Evolutionary conservation across 2,797 vertebrate species (phyloP), one percentile per base, ranked within the genome.

Genomic region (Masticophis lateralis): DNA sequence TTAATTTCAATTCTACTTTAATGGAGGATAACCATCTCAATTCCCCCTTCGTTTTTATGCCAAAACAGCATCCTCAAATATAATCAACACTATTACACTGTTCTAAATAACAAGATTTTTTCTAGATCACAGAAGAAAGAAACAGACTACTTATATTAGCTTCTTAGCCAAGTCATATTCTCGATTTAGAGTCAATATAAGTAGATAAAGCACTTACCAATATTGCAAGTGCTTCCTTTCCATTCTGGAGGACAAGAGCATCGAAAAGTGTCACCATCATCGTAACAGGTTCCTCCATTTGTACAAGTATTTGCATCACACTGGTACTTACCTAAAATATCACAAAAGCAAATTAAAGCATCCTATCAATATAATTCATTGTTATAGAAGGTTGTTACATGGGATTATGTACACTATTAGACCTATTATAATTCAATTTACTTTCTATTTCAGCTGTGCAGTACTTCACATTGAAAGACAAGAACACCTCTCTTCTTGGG

Each of bases 241-340:
- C 99, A 99, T 43, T 98, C 98, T 0, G 98, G 97, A 20, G 98
- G 97, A 95, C 99, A 99, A 0, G 98, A 98, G 27, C 99, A 99
- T 94, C 97, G 98, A 97, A 99, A 99, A 32, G 98, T 96, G 95
- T 99, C 98, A 1, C 99, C 99, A 1, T 98, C 98, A 95, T 99
- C 99, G 0, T 98, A 98, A 93, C 99, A 99, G 0, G 98, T 99
- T 66, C 99, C 99, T 0, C 99, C 99, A 0, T 99, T 99, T 89
- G 98, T 98, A 96, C 99, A 99, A 59, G 99, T 99, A 51, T 96
- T 98, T 4, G 98, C 97, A 92, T 99, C 99, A 3, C 99, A 99
- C 93, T 99, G 99, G 97, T 98, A 99, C 96, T 99, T 99, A 61
- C 98, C 99, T 99, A 96, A 90, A 2, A 88, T 83, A 86, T 12